Conservation (phyloP, 2,888 invertebrate genomes). For the Erebia ligea region DNA sequence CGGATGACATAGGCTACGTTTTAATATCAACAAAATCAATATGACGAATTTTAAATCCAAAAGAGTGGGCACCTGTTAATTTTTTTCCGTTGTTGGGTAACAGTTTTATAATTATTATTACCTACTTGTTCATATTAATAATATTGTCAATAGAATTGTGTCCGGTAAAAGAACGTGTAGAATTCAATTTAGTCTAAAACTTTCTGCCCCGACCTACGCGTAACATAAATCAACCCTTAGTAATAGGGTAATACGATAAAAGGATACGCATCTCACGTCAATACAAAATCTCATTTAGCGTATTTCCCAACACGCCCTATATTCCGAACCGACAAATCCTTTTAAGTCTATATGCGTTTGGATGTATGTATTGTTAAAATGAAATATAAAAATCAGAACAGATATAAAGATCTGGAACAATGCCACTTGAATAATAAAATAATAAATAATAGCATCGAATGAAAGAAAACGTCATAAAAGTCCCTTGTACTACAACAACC, state of each 20-base stretch:
- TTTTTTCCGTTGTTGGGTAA: too few species aligned
- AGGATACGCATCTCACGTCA: slow-evolving; percentile 4
- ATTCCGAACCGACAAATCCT: background rate
- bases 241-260: slow-evolving; percentile 4
- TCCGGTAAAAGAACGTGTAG: too few species aligned
- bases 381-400: background rate
- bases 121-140: too few species aligned
- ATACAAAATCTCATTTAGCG: slow-evolving; percentile 9
- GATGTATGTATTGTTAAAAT: background rate
- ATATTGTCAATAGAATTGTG: too few species aligned
- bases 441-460: slow-evolving; percentile 10
- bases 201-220: background rate
- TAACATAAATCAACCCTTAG: background rate
- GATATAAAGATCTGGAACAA: background rate
- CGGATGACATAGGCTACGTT: too few species aligned
- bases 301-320: background rate
- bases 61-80: too few species aligned
- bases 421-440: background rate
- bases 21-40: too few species aligned
- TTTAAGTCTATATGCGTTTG: background rate
- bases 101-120: too few species aligned
- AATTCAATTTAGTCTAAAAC: too few species aligned
- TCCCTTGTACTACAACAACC: slow-evolving; percentile 3
- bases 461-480: slow-evolving; percentile 5
- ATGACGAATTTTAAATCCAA: too few species aligned